Base-by-base conservation (phyloP, 1,140 invertebrate genomes). In the Eriosoma lanigerum region DNA sequence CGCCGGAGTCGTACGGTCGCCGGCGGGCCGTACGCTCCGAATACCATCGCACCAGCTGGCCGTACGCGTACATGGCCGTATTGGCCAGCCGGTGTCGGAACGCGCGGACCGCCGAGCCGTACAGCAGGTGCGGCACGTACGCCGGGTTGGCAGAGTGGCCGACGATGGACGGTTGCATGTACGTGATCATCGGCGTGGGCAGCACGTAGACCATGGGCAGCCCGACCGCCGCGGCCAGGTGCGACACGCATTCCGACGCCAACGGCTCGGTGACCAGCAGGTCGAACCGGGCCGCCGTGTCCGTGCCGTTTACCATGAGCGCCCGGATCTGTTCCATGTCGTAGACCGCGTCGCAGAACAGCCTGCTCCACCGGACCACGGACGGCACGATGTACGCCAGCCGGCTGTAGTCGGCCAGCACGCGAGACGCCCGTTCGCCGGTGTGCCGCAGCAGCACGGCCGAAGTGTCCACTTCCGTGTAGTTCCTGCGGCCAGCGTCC, bases 141-240 rank as follows among this genome's bases (percentile, higher is more conserved):
- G 83, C 58, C 2, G 83, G 83, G 46, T 82, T 83, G 17, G 66
- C 32, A 4, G 82, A 81, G 56, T 82, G 83, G 2, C 81, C 83
- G 13, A 83, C 58, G 56, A 87, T 85, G 17, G 86, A 84, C 56
- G 87, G 88, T 15, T 58, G 29, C 54, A 76, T 58, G 52, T 76
- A 58, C n/a, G 50, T 58, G 81, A 89, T 87, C 89, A 89, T 92
- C 15, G 90, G 86, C 87, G 90, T 88, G n/a, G 89, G 81, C 10
- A 87, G 85, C 66, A 88, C 88, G 5, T 89, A 89, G 81, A 86
- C 87, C 12, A 89, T 81, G 0, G 87, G 86, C 3, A 93, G 88
- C 4, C 90, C 86, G 0, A 91, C 91, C 2, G 81, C 81, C 26
- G 82, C 58, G 0, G 85, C 85, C 48, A 87, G 83, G 0, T 82